Conservation (phyloP, 2,888 invertebrate genomes). For the Drosophila seclusa region DNA sequence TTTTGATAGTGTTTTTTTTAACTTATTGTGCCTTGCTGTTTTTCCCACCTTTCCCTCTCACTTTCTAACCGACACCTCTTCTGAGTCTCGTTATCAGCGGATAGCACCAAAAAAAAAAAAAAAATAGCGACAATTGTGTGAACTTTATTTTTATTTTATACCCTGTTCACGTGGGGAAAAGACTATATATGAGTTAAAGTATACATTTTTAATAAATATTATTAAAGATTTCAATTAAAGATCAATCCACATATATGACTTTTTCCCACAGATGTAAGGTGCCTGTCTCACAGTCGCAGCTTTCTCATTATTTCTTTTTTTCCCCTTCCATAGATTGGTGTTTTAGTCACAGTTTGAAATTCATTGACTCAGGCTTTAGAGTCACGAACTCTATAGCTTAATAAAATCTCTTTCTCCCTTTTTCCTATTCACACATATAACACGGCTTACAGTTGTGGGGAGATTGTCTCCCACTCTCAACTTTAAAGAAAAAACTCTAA, state of each 20-base stretch:
- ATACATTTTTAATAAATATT: not conserved
- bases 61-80: conserved; percentile 5
- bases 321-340: not conserved
- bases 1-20: conserved; percentile 1
- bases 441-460: not conserved
- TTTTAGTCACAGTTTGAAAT: not conserved
- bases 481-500: not conserved
- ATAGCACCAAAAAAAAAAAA: not conserved
- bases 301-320: not conserved
- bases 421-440: not conserved
- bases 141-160: not conserved
- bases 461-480: not conserved
- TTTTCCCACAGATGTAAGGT: not conserved
- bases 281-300: not conserved
- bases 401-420: not conserved
- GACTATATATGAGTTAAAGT: not conserved
- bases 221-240: not conserved
- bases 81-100: conserved; percentile 36
- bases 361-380: not conserved
- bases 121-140: conserved; percentile 1
- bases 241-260: not conserved
- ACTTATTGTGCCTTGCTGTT: not conserved
- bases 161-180: not conserved
- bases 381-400: not conserved
- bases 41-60: not conserved